Conservation (phyloP, 2,888 invertebrate species). For the Temnothorax rugatulus region DNA sequence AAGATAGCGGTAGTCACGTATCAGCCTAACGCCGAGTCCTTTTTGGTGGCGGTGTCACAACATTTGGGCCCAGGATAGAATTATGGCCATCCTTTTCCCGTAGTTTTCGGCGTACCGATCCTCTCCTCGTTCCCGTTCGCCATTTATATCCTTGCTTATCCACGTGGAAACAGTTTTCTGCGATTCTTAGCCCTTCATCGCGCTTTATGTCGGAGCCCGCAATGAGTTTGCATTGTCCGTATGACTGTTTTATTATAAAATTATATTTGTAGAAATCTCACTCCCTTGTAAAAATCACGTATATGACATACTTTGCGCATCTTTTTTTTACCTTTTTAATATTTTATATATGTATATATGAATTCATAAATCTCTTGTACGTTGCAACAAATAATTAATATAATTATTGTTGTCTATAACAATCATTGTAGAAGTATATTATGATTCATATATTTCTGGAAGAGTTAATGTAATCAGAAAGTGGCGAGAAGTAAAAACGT, state of each 20-base stretch:
- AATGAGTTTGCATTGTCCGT: constrained; percentile 29
- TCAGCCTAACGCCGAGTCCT: constrained; percentile 25
- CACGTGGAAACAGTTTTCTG: constrained; percentile 70
- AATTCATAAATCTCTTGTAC: neutral
- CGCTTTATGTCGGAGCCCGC: constrained; percentile 6
- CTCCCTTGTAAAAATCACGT: too few relatives aligned
- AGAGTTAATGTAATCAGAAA: neutral
- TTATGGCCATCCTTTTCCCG: constrained; percentile 72
- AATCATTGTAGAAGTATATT: neutral
- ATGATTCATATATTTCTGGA: neutral
- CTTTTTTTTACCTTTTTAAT: neutral
- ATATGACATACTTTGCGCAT: neutral
- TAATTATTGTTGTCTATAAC: neutral
- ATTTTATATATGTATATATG: neutral
- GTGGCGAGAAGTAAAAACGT: neutral
- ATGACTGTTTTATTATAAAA: constrained; percentile 7
- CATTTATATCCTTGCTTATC: constrained; percentile 46
- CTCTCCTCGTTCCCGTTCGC: constrained; percentile 28
- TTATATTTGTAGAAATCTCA: neutral
- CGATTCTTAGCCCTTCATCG: constrained; percentile 62
- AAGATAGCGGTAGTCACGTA: constrained; percentile 10
- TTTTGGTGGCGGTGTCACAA: constrained; percentile 81
- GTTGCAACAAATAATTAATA: neutral
- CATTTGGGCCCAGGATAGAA: constrained; percentile 81
- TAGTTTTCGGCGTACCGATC: constrained; percentile 55